Evolutionary conservation across 2,888 invertebrate genomes (phyloP).

Genomic region (Lysandra coridon): DNA sequence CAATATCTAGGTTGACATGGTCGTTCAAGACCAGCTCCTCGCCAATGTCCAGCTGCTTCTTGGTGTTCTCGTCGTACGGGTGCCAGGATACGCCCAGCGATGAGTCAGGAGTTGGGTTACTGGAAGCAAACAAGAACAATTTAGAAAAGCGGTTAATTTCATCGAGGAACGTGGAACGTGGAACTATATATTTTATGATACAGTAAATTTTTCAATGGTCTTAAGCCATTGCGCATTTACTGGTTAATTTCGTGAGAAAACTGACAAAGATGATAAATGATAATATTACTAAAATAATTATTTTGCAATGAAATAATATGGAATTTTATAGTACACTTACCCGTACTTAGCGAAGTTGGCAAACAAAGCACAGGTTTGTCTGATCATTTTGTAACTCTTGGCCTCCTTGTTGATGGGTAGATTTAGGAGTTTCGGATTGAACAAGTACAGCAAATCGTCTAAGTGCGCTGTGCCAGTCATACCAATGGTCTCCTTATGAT

Average conservation of each 20-base stretch:
- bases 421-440: conserved; percentile 49
- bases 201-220: background rate
- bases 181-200: background rate
- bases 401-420: conserved; percentile 49
- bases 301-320: too few relatives aligned
- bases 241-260: background rate
- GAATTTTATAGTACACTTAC: conserved; percentile 46
- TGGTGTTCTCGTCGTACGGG: conserved; percentile 47
- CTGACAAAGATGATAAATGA: background rate
- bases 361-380: conserved; percentile 53
- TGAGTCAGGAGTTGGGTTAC: conserved; percentile 59
- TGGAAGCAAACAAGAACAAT: conserved; percentile 43
- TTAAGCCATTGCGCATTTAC: background rate
- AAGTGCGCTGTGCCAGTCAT: conserved; percentile 54
- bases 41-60: conserved; percentile 54
- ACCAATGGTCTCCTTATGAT: conserved; percentile 47
- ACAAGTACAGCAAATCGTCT: conserved; percentile 60
- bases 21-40: conserved; percentile 47
- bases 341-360: conserved; percentile 64
- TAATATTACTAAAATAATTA: too few relatives aligned
- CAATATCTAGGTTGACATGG: conserved; percentile 44
- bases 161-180: background rate
- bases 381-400: conserved; percentile 51
- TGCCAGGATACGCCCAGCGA: conserved; percentile 55
- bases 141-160: background rate